Percentiles rank a stretch among this genome's conserved stretches.
Evolutionary conservation across 2,888 invertebrate species (phyloP).

Genomic region (Platycnemis pennipes): DNA sequence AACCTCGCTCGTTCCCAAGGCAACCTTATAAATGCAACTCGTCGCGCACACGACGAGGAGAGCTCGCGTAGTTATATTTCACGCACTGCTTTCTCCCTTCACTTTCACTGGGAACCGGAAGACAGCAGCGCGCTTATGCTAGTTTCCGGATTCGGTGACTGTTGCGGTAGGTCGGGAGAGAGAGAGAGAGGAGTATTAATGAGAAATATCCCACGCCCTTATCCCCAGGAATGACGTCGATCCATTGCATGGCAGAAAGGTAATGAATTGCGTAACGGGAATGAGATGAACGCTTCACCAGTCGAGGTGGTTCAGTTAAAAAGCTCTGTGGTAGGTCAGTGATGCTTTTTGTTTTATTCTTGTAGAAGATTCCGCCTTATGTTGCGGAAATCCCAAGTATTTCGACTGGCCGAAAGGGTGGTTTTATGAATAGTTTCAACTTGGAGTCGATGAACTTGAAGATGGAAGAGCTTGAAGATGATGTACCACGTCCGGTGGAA

Average conservation of each 20-base stretch:
- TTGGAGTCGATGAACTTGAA: too few species aligned
- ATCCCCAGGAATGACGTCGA: not conserved
- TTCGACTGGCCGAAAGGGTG: not conserved
- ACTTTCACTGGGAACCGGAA: slow-evolving; percentile 21
- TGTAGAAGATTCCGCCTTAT: not conserved
- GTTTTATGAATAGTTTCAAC: too few species aligned
- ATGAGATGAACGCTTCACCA: not conserved
- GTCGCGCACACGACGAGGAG: not conserved
- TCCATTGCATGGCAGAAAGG: not conserved
- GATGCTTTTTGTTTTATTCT: not conserved
- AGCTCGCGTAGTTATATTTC: not conserved
- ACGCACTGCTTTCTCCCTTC: slow-evolving; percentile 6
- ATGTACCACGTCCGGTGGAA: too few species aligned
- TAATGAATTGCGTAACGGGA: not conserved
- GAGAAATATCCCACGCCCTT: not conserved
- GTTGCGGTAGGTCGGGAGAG: slow-evolving; percentile 12
- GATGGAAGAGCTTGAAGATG: too few species aligned
- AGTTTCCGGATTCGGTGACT: slow-evolving; percentile 4
- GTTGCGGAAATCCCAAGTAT: not conserved
- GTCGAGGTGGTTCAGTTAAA: not conserved
- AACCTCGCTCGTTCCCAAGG: not conserved
- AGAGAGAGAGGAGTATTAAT: not conserved
- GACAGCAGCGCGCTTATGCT: not conserved
- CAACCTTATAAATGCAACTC: not conserved
- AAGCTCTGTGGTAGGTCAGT: not conserved